Evolutionary conservation across 1,140 invertebrate species (phyloP).

Genomic region (Trypoxylus dichotomus): DNA sequence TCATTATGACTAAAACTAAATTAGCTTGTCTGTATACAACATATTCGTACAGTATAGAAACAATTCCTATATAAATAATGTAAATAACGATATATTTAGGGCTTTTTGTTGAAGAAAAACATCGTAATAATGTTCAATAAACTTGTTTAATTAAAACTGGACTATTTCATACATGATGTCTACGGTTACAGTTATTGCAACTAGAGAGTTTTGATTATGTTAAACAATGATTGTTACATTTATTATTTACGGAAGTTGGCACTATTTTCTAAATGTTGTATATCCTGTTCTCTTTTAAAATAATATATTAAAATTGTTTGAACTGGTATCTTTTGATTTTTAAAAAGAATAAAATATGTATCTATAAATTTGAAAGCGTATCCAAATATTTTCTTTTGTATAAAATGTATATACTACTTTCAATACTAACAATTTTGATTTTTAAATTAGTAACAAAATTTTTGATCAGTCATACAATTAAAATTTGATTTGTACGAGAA

Average conservation of each 20-base stretch:
- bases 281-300: slow-evolving; percentile 31
- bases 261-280: slow-evolving; percentile 29
- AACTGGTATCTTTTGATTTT: slow-evolving; percentile 30
- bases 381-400: slow-evolving; percentile 34
- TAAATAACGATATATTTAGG: not conserved
- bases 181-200: slow-evolving; percentile 35
- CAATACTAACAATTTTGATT: slow-evolving; percentile 38
- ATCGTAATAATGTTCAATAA: slow-evolving; percentile 35
- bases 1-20: no score
- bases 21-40: no score
- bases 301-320: slow-evolving; percentile 25
- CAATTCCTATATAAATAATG: no score
- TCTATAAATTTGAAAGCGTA: slow-evolving; percentile 33
- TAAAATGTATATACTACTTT: slow-evolving; percentile 40
- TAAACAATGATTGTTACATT: slow-evolving; percentile 39
- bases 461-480: slow-evolving; percentile 27
- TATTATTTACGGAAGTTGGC: slow-evolving; percentile 34
- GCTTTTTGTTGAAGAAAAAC: not conserved
- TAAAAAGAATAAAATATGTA: slow-evolving; percentile 35
- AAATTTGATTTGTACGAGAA: slow-evolving; percentile 40
- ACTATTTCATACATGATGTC: slow-evolving; percentile 40
- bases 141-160: slow-evolving; percentile 38
- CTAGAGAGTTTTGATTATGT: slow-evolving; percentile 37
- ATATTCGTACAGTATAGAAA: no score
- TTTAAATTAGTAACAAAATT: slow-evolving; percentile 34